Conservation (phyloP, 1,140 invertebrate species). For the Zaprionus lachaisei region DNA sequence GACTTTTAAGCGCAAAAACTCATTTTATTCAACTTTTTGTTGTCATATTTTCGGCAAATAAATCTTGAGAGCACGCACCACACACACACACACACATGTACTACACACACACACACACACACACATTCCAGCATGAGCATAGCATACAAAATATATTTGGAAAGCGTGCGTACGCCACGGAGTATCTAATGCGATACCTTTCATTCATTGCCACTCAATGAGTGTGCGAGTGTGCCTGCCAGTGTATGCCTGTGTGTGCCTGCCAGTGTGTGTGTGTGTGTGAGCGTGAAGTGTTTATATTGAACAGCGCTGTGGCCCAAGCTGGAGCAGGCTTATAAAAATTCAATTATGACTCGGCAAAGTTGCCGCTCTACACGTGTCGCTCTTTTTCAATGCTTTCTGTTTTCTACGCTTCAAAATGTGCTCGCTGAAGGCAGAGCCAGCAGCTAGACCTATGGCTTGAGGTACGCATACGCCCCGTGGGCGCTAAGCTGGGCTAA, state of each 20-base stretch:
- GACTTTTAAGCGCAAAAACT: slow-evolving; percentile 30
- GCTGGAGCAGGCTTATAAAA: slow-evolving; percentile 61
- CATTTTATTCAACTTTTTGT: slow-evolving; percentile 32
- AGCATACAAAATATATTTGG: slow-evolving; percentile 73
- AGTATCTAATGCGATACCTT: slow-evolving; percentile 42
- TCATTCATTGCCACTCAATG: slow-evolving; percentile 66
- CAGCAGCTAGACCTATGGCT: background rate
- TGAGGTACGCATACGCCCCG: slow-evolving; percentile 55
- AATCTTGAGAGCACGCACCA: slow-evolving; percentile 35
- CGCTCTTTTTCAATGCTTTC: slow-evolving; percentile 34
- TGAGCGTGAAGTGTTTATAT: slow-evolving; percentile 47
- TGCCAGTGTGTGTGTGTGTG: background rate
- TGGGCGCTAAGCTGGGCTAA: slow-evolving; percentile 32
- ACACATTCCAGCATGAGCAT: slow-evolving; percentile 35
- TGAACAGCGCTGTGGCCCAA: slow-evolving; percentile 39
- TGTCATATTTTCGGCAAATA: slow-evolving; percentile 39
- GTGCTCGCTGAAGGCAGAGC: background rate
- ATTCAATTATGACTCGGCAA: slow-evolving; percentile 77
- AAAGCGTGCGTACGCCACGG: slow-evolving; percentile 72
- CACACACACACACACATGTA: background rate
- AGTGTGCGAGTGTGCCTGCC: slow-evolving; percentile 27
- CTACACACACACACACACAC: slow-evolving; percentile 18
- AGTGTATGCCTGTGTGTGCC: background rate
- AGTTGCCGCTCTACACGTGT: slow-evolving; percentile 66
- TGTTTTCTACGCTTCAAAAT: slow-evolving; percentile 39